A percentile compares a stretch with the other conserved stretches of the same genome.
Conservation (phyloP, 1,140 invertebrate species). For the Colletes latitarsis region DNA sequence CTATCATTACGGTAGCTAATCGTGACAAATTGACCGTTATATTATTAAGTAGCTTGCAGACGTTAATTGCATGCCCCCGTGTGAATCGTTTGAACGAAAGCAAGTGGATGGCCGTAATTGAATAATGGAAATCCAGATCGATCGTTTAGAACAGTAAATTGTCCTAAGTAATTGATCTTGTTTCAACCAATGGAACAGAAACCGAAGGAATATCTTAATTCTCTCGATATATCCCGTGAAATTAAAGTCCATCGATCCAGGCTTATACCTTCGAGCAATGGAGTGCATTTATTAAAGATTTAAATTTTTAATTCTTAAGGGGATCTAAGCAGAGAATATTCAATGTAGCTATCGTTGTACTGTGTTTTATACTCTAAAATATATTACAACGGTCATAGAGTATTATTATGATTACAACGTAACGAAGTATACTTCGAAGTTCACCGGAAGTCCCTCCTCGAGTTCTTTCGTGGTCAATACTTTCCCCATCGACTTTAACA, state of each 20-base stretch:
- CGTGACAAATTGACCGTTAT: slow-evolving; percentile 77
- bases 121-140: slow-evolving; percentile 34
- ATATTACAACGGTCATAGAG: too few relatives aligned
- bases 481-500: neutral
- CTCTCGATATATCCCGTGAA: neutral
- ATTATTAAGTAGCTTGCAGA: slow-evolving; percentile 74
- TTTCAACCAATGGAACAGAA: neutral
- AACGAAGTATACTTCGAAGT: neutral
- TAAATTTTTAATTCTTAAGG: too few relatives aligned
- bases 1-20: slow-evolving; percentile 76
- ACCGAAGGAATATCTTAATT: neutral
- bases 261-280: too few relatives aligned
- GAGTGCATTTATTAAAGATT: too few relatives aligned
- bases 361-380: too few relatives aligned
- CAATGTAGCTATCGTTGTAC: too few relatives aligned
- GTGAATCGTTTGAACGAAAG: slow-evolving; percentile 64
- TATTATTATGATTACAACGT: too few relatives aligned
- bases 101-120: slow-evolving; percentile 38
- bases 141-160: slow-evolving; percentile 46
- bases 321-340: too few relatives aligned
- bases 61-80: slow-evolving; percentile 69
- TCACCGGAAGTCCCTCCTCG: too few relatives aligned
- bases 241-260: neutral
- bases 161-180: slow-evolving; percentile 8
- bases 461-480: slow-evolving; percentile 37